Evolutionary conservation across 2,888 invertebrate genomes (phyloP).

Genomic region (Agriopis aurantiaria): DNA sequence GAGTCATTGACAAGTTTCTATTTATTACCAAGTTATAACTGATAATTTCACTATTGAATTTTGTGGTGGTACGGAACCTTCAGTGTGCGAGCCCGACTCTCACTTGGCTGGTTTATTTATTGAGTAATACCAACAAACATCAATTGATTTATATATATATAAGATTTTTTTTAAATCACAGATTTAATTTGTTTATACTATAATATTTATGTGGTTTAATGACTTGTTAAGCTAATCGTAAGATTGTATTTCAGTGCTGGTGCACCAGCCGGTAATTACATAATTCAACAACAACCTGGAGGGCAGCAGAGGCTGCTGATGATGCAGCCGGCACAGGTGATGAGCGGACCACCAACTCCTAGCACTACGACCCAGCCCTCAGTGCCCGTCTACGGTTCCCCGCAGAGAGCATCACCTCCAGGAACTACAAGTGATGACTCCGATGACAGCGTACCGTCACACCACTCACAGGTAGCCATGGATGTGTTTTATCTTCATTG

Average conservation of each 20-base stretch:
- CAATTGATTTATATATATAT: too few species aligned
- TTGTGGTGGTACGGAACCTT: too few species aligned
- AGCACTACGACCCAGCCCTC: slow-evolving; percentile 74
- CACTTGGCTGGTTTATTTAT: too few species aligned
- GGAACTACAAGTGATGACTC: slow-evolving; percentile 95
- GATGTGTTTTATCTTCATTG: neutral
- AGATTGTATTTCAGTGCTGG: slow-evolving; percentile 68
- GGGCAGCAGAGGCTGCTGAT: slow-evolving; percentile 84
- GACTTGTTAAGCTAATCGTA: neutral
- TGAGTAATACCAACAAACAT: too few species aligned
- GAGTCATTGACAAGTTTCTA: too few species aligned
- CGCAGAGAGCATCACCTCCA: slow-evolving; percentile 89
- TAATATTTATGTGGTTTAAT: neutral
- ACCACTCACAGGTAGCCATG: slow-evolving; percentile 82
- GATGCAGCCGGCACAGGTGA: slow-evolving; percentile 84
- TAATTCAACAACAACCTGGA: slow-evolving; percentile 87
- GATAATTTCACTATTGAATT: too few species aligned
- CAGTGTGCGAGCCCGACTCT: too few species aligned
- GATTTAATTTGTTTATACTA: too few species aligned
- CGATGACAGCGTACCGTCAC: slow-evolving; percentile 91
- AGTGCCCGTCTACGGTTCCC: slow-evolving; percentile 82
- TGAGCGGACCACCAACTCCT: slow-evolving; percentile 80
- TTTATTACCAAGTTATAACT: too few species aligned
- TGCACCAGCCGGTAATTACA: slow-evolving; percentile 87
- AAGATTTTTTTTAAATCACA: too few species aligned